Base-by-base conservation (phyloP, 53 echinoderm and acorn worm genomes). In the Paelopatides confundens region DNA sequence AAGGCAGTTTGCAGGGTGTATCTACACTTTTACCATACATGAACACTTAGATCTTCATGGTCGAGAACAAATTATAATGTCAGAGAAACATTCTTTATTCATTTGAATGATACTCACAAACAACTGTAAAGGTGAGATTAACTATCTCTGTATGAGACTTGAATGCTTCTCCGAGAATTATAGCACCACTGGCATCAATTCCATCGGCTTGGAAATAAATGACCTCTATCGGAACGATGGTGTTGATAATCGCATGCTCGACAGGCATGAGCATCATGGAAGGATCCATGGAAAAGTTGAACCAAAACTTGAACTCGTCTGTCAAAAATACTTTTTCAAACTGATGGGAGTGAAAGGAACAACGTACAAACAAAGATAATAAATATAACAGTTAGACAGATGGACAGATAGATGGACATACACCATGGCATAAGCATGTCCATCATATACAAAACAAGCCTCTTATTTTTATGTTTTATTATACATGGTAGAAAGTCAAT, bases 261-360 rank as follows among this genome's bases (percentile, higher is more conserved):
- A 94, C 94, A 3, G 94, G 89, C 91, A 96, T 91, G 62, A 90
- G 37, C 24, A 87, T 71, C 21, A 82, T 81, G 13, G 23, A 39
- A 28, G 94, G 93, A 83, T 96, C 96, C 78, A 96, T 85, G 15
- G 94, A 86, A 86, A 96, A 87, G 76, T 96, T 96, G 86, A 96
- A 96, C 92, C 93, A 91, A 83, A 94, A 63, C 18, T 90, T 93
- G 71, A 94, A 96, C 26, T 58, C 91, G 49, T 96, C 96, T 10
- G 96, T 96, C 87, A 96, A 96, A 65, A 81, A 96, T 85, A 96
- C 89, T 82, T 96, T 91, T 12, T 91, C 86, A 29, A 96, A 96
- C 96, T 96, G 89, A 7, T 37, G 47, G 14, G 8, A 35, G 15
- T 31, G 14, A 0, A 43, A 43, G 43, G 43, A 10, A 0, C 8